Percentiles rank a stretch among this genome's conserved stretches.
Conservation (phyloP, 2,888 invertebrate genomes). For the Phengaris arion region DNA sequence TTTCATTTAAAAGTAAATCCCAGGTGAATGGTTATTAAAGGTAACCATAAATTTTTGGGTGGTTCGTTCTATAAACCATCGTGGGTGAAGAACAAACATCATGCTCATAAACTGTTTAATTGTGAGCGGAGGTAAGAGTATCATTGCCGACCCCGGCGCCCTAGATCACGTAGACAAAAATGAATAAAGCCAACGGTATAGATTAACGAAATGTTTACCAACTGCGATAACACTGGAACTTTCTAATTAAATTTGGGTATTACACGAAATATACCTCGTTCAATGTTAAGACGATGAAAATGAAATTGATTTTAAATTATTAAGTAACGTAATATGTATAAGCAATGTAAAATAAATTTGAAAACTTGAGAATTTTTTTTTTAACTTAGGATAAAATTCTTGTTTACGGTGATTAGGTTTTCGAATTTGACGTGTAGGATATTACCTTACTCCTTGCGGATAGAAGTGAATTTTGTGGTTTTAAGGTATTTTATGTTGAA, state of each 20-base stretch:
- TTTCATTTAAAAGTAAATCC: no score
- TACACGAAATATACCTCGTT: background rate
- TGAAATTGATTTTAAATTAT: background rate
- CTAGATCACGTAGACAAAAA: constrained; percentile 54
- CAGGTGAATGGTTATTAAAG: no score
- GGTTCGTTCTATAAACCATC: no score
- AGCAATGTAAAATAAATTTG: no score
- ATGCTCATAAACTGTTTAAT: constrained; percentile 11
- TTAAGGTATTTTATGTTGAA: background rate
- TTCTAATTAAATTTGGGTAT: constrained; percentile 31
- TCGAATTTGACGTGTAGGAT: background rate
- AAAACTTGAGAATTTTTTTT: no score
- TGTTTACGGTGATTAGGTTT: background rate
- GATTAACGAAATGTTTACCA: constrained; percentile 45
- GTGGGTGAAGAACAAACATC: background rate
- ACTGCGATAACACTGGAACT: constrained; percentile 34
- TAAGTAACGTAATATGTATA: no score
- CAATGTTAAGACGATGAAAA: background rate
- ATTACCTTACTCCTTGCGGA: background rate
- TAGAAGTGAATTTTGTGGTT: constrained; percentile 4
- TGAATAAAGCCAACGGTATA: constrained; percentile 46
- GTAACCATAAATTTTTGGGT: no score
- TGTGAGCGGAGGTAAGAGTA: constrained; percentile 29
- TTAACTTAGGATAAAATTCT: background rate
- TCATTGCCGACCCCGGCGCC: constrained; percentile 50